A percentile compares a stretch with the other conserved stretches of the same genome.
Conservation (phyloP, 2,797 vertebrate species). For the Chiroxiphia lanceolata region DNA sequence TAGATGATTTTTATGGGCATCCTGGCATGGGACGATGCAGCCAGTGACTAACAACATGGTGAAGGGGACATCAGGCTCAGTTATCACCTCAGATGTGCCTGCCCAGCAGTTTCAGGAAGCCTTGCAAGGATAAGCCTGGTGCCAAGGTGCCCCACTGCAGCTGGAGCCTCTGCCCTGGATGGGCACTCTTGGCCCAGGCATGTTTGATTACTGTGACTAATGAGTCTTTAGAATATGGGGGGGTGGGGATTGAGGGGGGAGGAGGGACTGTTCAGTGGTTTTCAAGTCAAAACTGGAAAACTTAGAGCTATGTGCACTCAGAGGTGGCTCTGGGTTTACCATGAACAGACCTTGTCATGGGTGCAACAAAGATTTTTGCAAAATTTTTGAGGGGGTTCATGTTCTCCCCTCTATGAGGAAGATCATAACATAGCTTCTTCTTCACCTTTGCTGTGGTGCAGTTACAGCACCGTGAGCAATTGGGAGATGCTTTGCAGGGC, state of each 20-base stretch:
- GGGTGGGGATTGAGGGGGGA: no score
- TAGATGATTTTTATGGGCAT: background rate
- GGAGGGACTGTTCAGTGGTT: background rate
- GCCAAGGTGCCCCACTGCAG: background rate
- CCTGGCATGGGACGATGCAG: rapidly evolving
- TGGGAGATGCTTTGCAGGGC: background rate
- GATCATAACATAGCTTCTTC: background rate
- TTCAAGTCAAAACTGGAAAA: background rate
- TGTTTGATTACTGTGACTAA: background rate
- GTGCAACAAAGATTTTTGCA: background rate
- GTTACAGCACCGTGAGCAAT: background rate
- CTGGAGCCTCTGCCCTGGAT: background rate
- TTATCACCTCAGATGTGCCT: background rate
- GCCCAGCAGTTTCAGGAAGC: background rate
- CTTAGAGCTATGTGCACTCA: background rate
- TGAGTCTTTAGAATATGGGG: background rate
- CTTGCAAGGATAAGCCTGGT: background rate
- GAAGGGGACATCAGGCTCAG: background rate
- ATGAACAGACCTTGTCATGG: background rate
- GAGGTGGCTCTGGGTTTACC: background rate
- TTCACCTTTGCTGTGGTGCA: background rate
- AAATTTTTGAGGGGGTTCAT: background rate
- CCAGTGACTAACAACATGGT: background rate
- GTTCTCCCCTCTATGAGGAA: background rate
- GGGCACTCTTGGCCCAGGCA: rapidly evolving